Conservation (phyloP, 2,113 vertebrate species). For the Aegithalos caudatus region DNA sequence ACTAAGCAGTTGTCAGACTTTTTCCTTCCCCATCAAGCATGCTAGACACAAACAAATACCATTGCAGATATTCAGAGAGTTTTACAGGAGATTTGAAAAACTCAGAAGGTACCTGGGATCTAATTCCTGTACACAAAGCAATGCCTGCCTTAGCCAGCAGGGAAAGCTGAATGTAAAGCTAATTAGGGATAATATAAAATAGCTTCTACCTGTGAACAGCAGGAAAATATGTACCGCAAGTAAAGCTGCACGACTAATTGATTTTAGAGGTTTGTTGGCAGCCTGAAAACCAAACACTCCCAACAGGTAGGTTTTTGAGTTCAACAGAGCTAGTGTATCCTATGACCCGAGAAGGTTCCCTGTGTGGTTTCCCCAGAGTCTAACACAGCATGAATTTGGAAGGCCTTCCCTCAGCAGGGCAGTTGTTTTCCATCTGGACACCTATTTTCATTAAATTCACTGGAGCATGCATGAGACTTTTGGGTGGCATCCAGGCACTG, state of each 20-base stretch:
- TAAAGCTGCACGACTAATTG: neutral
- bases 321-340: neutral
- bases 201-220: neutral
- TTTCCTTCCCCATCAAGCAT: neutral
- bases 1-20: neutral
- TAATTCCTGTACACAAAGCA: neutral
- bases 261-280: conserved; percentile 3
- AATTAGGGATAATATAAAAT: conserved; percentile 7
- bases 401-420: neutral
- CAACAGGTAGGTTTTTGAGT: neutral
- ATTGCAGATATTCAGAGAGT: neutral
- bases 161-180: neutral
- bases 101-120: neutral
- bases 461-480: fast-evolving
- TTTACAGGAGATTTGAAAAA: neutral
- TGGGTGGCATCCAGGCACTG: neutral
- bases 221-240: neutral
- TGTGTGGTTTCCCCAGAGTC: neutral
- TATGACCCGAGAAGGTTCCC: neutral
- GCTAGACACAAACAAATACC: neutral
- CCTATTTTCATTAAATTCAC: neutral
- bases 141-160: neutral
- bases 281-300: neutral
- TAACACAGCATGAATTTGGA: neutral
- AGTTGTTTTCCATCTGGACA: neutral